These are phyloP conservation scores for Baronia brevicornis DNA, from an alignment of 2,888 invertebrate species.

Conservation along the genomic window DNA sequence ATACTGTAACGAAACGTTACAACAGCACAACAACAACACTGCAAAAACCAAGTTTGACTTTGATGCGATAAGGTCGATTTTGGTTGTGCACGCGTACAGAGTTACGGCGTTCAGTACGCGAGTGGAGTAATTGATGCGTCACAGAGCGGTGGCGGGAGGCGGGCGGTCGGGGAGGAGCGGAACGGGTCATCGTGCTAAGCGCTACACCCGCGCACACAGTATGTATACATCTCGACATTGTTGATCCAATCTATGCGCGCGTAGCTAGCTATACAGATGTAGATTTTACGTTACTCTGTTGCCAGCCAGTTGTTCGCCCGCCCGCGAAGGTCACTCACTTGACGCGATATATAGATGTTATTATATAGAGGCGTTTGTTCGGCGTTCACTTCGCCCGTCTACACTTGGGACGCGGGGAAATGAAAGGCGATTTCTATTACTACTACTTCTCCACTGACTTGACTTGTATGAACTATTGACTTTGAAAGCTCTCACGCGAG, in stretches of 20 bases:
- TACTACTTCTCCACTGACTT: not conserved
- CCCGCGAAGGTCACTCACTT: conserved; percentile 57
- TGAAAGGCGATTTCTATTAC: conserved; percentile 3
- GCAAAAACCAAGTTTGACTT: too few relatives aligned
- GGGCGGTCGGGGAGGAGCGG: conserved; percentile 8
- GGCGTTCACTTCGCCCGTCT: not conserved
- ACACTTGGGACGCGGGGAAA: not conserved
- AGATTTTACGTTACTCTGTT: conserved; percentile 55
- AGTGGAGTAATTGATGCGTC: conserved; percentile 16
- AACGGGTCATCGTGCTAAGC: conserved; percentile 66
- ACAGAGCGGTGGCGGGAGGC: conserved; percentile 8
- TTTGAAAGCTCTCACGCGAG: conserved; percentile 1
- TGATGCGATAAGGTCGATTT: too few relatives aligned
- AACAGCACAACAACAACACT: conserved; percentile 20
- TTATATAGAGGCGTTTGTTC: conserved; percentile 3
- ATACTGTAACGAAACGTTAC: conserved; percentile 24
- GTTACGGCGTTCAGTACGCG: conserved; percentile 1
- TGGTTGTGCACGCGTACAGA: not conserved
- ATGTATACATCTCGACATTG: too few relatives aligned
- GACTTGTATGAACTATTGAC: not conserved
- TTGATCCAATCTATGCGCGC: conserved; percentile 39
- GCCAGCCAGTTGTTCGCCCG: conserved; percentile 52
- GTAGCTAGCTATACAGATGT: conserved; percentile 35
- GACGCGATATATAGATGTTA: conserved; percentile 32
- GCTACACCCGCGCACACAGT: conserved; percentile 8